Percentiles rank a stretch among this genome's conserved stretches.
phyloP scores from a whole-genome alignment of 1,140 invertebrate genomes.

The Zeugodacus cucurbitae region DNA sequence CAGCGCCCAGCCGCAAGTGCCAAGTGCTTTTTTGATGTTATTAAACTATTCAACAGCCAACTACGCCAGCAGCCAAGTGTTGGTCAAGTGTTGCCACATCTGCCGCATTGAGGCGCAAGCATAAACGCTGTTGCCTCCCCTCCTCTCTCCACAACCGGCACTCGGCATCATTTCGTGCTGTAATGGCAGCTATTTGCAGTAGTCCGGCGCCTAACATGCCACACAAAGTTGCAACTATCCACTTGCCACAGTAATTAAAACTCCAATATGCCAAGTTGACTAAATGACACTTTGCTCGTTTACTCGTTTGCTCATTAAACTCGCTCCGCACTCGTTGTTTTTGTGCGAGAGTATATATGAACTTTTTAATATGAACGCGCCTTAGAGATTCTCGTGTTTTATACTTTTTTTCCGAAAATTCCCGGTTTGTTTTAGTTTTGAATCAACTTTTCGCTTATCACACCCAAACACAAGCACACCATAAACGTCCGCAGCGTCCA shows the following conservation, averaged over 20 bases:
- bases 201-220: conserved; percentile 1
- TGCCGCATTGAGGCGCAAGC: neutral
- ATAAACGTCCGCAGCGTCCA: neutral
- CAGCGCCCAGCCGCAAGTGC: neutral
- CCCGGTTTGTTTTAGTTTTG: neutral
- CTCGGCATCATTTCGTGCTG: neutral
- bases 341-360: conserved; percentile 3
- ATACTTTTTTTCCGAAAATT: neutral
- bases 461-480: neutral
- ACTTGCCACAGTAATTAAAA: conserved; percentile 38
- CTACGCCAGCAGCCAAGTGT: neutral
- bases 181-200: neutral
- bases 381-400: neutral
- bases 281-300: conserved; percentile 30
- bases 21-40: neutral
- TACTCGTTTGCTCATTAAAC: conserved; percentile 19
- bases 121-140: neutral
- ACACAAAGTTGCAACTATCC: neutral
- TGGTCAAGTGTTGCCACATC: neutral
- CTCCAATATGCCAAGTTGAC: conserved; percentile 36
- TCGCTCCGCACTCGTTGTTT: neutral
- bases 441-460: neutral
- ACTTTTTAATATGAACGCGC: conserved; percentile 11
- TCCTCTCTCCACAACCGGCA: too few species aligned
- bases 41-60: neutral